Evolutionary conservation across 2,888 invertebrate species (phyloP).

Genomic region (Zygothrica quintamaculata): DNA sequence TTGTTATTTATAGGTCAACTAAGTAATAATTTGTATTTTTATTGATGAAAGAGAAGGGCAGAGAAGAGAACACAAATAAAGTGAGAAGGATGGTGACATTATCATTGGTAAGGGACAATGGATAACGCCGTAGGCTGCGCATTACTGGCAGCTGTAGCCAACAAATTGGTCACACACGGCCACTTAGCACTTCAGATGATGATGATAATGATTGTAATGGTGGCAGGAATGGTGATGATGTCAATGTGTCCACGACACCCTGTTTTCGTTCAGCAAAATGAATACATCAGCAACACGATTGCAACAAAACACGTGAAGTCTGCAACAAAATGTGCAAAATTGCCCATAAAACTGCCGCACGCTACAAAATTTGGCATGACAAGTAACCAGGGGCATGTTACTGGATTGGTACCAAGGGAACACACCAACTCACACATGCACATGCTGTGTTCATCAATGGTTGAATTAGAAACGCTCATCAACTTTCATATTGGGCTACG

Average conservation of each 20-base stretch:
- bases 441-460: slow-evolving; percentile 28
- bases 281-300: slow-evolving; percentile 46
- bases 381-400: slow-evolving; percentile 25
- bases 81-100: background rate
- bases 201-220: slow-evolving; percentile 31
- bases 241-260: slow-evolving; percentile 11
- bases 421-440: background rate
- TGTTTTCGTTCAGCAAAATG: slow-evolving; percentile 41
- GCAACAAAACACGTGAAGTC: slow-evolving; percentile 19
- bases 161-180: slow-evolving; percentile 75
- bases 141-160: slow-evolving; percentile 60
- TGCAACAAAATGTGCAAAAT: slow-evolving; percentile 46
- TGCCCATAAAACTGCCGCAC: slow-evolving; percentile 40
- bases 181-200: slow-evolving; percentile 71
- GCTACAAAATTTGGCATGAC: slow-evolving; percentile 46
- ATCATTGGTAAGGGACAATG: slow-evolving; percentile 27
- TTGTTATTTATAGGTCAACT: no score
- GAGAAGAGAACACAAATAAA: no score
- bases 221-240: slow-evolving; percentile 1
- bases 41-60: no score
- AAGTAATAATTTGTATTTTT: slow-evolving; percentile 6
- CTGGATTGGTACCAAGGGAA: background rate
- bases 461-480: slow-evolving; percentile 55
- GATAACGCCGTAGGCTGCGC: slow-evolving; percentile 5
- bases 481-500: slow-evolving; percentile 46